Percentiles rank a stretch among this genome's conserved stretches.
These are phyloP conservation scores for Pelvicachromis taeniatus DNA, from an alignment of 2,113 vertebrate species.

Conservation along the genomic window DNA sequence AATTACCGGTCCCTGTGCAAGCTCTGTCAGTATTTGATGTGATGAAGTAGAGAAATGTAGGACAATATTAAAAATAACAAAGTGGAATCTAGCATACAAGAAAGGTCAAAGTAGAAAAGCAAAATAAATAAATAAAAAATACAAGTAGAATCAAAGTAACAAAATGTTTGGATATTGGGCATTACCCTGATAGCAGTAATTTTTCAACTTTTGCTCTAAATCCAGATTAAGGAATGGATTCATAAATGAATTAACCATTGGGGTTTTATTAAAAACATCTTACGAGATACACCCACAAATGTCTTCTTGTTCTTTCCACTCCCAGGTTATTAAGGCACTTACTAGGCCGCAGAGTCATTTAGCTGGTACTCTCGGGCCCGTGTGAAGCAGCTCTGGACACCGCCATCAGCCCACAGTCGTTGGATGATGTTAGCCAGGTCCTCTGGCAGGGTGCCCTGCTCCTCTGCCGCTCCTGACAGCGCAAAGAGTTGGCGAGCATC, in stretches of 20 bases:
- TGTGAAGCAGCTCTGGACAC: slow-evolving; percentile 93
- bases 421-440: slow-evolving; percentile 88
- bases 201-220: not conserved
- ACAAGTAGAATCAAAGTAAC: not conserved
- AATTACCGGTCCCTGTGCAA: not conserved
- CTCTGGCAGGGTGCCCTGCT: slow-evolving; percentile 89
- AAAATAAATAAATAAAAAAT: not conserved
- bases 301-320: not conserved
- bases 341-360: slow-evolving; percentile 96
- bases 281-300: not conserved
- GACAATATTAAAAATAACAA: not conserved
- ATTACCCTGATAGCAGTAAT: not conserved
- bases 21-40: not conserved
- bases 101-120: not conserved
- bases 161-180: not conserved
- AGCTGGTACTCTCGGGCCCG: slow-evolving; percentile 84
- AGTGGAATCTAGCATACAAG: not conserved
- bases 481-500: slow-evolving; percentile 92
- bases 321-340: not conserved
- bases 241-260: not conserved
- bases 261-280: not conserved
- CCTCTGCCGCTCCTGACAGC: slow-evolving; percentile 86
- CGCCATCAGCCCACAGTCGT: slow-evolving; percentile 90
- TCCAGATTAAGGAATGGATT: not conserved
- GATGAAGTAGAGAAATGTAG: not conserved